Evolutionary conservation across 2,888 invertebrate species (phyloP), one percentile per base, ranked within the genome.

Genomic region (Neoascia interrupta): DNA sequence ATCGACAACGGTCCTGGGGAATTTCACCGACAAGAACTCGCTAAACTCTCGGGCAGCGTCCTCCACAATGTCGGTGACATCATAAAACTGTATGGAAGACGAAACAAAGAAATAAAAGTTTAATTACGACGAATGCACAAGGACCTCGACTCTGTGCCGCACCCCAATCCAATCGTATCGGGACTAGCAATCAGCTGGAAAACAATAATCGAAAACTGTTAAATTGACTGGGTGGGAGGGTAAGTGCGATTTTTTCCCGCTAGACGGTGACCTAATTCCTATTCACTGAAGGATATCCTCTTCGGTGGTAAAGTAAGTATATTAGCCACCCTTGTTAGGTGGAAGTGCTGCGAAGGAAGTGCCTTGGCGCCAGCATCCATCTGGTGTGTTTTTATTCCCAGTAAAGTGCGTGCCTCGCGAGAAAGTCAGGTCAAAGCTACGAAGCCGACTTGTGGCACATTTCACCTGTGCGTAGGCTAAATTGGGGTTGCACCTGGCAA

Each of bases 11-110:
- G 81, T 58, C 81, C 84, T 82, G 64, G 86, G 84, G 81, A 87
- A 85, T 84, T 86, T 88, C 74, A 81, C 82, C 49, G 86, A 82
- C 58, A 89, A 84, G 81, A 84, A 89, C 82, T 88, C 88, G 19
- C 87, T 86, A 75, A 89, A 87, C 81, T 87, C 85, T 70, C 86
- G 85, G 68, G 89, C 88, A 37, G 89, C 88, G 60, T 86, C 86
- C 75, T 86, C 85, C 43, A 88, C 86, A 41, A 88, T 83, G 64
- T 88, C 87, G 43, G 86, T 86, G 69, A 86, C 88, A 82, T 89
- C 88, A 81, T 87, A 88, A 75, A 84, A 88, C 89, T 89, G 81
- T 10, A 47, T 21, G 18, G 26, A 26, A 18, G 15, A 51, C 13
- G 23, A 19, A 16, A 56, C 3, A 19, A 64, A 6, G n/a, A 61